These are phyloP conservation scores for Sesamia inferens DNA, from an alignment of 2,888 invertebrate species.

Conservation along the genomic window DNA sequence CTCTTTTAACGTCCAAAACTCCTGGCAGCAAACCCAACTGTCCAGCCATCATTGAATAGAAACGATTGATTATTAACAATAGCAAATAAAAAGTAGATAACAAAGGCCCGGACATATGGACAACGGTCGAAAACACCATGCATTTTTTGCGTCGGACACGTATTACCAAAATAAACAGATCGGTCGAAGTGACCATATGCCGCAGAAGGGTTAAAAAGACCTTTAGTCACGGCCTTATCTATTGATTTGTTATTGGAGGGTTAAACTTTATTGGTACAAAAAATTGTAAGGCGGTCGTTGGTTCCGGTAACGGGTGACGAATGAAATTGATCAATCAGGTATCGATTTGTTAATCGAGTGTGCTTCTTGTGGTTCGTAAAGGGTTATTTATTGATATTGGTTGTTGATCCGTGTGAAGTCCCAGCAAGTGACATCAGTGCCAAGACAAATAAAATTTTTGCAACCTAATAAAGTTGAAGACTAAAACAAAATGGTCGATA, in stretches of 20 bases:
- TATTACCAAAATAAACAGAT: slow-evolving; percentile 67
- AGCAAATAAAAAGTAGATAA: slow-evolving; percentile 72
- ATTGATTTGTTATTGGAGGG: slow-evolving; percentile 74
- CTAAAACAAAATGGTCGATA: slow-evolving; percentile 47
- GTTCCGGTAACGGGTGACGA: slow-evolving; percentile 21
- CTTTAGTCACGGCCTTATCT: slow-evolving; percentile 75
- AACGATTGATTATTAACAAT: slow-evolving; percentile 77
- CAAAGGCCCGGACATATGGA: slow-evolving; percentile 74
- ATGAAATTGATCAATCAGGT: slow-evolving; percentile 46
- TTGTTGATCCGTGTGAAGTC: background rate
- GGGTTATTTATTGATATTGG: background rate
- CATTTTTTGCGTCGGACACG: slow-evolving; percentile 71
- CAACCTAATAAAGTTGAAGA: slow-evolving; percentile 28
- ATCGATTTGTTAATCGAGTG: slow-evolving; percentile 15
- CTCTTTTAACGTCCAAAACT: slow-evolving; percentile 31
- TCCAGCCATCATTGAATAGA: slow-evolving; percentile 72
- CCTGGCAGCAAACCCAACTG: slow-evolving; percentile 70
- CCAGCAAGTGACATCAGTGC: slow-evolving; percentile 9
- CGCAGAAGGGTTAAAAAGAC: slow-evolving; percentile 72
- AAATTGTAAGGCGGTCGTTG: slow-evolving; percentile 33
- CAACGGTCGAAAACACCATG: slow-evolving; percentile 68
- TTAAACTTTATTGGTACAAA: slow-evolving; percentile 61
- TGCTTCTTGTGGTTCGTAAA: background rate
- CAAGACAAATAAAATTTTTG: slow-evolving; percentile 24
- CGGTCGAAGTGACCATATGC: slow-evolving; percentile 74